Evolutionary conservation across 2,888 invertebrate species (phyloP).

Genomic region (Netelia virgata): DNA sequence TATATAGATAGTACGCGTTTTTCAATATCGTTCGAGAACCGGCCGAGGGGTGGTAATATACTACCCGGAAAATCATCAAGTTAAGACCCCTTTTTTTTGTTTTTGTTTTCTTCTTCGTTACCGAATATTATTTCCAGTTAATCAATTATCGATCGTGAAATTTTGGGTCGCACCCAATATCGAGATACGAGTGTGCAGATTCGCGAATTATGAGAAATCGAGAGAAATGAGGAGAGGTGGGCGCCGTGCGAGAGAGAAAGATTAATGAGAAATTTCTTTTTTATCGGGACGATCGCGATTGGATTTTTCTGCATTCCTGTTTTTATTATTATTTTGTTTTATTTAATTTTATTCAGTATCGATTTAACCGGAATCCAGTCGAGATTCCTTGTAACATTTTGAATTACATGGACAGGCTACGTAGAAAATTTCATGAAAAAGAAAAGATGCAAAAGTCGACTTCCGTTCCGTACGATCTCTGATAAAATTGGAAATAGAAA

Average conservation of each 20-base stretch:
- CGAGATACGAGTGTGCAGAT: conserved; percentile 5
- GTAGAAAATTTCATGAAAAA: too few species aligned
- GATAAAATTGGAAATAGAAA: conserved; percentile 32
- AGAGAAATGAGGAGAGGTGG: conserved; percentile 3
- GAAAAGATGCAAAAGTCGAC: background rate
- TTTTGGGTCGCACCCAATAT: conserved; percentile 60
- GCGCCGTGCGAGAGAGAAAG: background rate
- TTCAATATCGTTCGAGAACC: conserved; percentile 28
- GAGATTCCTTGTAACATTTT: too few species aligned
- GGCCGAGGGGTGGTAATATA: conserved; percentile 30
- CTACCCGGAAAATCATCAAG: conserved; percentile 55
- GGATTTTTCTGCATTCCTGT: background rate
- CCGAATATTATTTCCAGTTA: conserved; percentile 55
- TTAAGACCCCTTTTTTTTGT: too few species aligned
- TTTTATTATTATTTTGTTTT: too few species aligned
- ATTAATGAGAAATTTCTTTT: background rate
- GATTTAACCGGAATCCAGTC: too few species aligned
- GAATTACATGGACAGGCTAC: too few species aligned
- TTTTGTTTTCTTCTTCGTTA: background rate
- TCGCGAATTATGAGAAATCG: conserved; percentile 18
- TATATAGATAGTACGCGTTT: conserved; percentile 9
- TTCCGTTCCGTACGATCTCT: background rate
- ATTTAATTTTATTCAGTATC: too few species aligned
- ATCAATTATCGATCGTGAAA: conserved; percentile 53
- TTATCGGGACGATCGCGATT: background rate